Conservation (phyloP, 2,113 vertebrate genomes). For the Anseranas semipalmata region DNA sequence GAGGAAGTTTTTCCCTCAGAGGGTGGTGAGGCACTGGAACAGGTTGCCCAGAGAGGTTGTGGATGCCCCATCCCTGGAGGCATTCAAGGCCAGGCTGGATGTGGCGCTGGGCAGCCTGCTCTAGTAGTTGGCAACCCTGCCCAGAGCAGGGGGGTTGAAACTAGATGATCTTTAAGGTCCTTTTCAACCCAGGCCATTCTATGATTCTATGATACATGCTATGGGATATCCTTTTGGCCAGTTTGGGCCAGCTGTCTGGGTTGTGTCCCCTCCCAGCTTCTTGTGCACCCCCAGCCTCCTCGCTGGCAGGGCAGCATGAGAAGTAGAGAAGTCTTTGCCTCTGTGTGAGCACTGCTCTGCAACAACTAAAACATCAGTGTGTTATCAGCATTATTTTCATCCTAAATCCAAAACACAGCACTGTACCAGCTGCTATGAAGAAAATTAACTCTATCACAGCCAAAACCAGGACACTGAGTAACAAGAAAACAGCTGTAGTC, state of each 20-base stretch:
- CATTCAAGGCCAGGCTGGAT: too few relatives aligned
- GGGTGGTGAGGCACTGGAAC: too few relatives aligned
- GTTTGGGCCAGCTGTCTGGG: not conserved
- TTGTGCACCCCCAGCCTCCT: not conserved
- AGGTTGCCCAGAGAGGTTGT: too few relatives aligned
- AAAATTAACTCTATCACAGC: not conserved
- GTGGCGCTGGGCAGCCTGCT: too few relatives aligned
- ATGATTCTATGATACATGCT: too few relatives aligned
- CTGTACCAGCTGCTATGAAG: not conserved
- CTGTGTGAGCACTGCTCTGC: not conserved
- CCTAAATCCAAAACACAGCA: not conserved
- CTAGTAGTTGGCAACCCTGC: too few relatives aligned
- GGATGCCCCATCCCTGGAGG: too few relatives aligned
- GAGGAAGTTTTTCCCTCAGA: too few relatives aligned
- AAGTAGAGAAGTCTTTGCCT: not conserved
- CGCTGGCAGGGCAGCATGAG: not conserved
- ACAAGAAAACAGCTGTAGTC: not conserved
- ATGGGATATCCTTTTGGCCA: not conserved
- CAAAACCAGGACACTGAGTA: not conserved
- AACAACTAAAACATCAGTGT: not conserved
- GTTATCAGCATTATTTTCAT: not conserved
- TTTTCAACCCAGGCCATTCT: too few relatives aligned
- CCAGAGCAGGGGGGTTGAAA: too few relatives aligned
- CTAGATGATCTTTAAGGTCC: too few relatives aligned
- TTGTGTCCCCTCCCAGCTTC: not conserved